Evolutionary conservation across 2,888 invertebrate genomes (phyloP), one percentile per base, ranked within the genome.

Genomic region (Ethmia dodecea): DNA sequence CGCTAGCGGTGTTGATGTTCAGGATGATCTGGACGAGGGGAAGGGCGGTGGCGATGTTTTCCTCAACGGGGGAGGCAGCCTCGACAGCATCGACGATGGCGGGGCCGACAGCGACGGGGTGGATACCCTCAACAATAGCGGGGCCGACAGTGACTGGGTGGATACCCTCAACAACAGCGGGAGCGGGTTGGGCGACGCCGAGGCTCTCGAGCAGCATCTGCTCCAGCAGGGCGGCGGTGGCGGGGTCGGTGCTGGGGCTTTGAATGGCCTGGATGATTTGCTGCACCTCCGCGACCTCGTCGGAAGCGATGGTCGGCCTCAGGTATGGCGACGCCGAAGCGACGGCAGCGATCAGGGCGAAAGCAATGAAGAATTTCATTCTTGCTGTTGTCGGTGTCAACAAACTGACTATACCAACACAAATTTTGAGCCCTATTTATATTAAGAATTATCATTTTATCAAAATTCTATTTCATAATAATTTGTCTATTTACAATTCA

Each of bases 181-280:
- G 50, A 47, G 31, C 50, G 30, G 31, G 42, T 34, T 57, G 34
- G 32, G 58, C 49, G 31, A 53, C 32, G n/a, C 35, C 45, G 13
- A 71, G 31, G 43, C 70, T 57, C 3, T 52, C 47, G 1, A 38
- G 33, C 13, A 73, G 54, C 44, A 58, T 60, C 18, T 60, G 45
- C 14, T 67, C 60, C 10, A 71, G 54, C 9, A 62, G 50, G n/a
- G 40, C 47, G 15, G 59, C 68, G 53, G 69, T 67, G 39, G 61
- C 64, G 27, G 70, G 68, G 60, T 69, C 62, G 29, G 72, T 68
- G 61, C 37, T 63, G 40, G 72, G 71, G 57, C 64, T 67, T 32
- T 60, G 62, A 5, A 72, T 30, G 37, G 71, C 63, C n/a, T n/a
- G n/a, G n/a, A n/a, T n/a, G n/a, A n/a, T n/a, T n/a, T n/a, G n/a